Percentiles rank a stretch among this genome's conserved stretches.
Evolutionary conservation across 2,797 vertebrate genomes (phyloP).

Genomic region (Poecilia gillii): DNA sequence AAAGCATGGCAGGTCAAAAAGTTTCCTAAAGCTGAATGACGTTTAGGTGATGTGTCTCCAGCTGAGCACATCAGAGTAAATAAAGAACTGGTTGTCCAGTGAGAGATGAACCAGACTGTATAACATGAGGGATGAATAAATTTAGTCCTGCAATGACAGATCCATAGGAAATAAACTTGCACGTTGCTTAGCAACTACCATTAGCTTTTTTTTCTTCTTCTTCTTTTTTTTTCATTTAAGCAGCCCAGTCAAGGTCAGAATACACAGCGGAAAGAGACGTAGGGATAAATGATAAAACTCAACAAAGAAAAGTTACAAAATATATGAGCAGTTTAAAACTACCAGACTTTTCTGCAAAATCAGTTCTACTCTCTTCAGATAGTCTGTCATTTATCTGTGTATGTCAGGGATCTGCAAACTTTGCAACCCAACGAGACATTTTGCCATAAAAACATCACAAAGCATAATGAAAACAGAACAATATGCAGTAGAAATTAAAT

Average conservation of each 20-base stretch:
- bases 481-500: not conserved
- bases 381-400: not conserved
- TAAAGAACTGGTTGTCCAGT: constrained; percentile 6
- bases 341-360: not conserved
- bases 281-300: not conserved
- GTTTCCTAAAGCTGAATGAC: not conserved
- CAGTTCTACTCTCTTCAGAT: not conserved
- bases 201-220: constrained; percentile 12
- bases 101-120: constrained; percentile 31
- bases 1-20: not conserved
- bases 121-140: constrained; percentile 52
- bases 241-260: constrained; percentile 36
- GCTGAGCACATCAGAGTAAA: not conserved
- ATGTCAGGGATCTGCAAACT: too few species aligned
- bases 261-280: constrained; percentile 8
- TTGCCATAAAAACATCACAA: not conserved
- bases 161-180: constrained; percentile 60
- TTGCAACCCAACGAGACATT: not conserved
- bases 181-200: constrained; percentile 64
- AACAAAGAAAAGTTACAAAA: not conserved
- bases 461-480: not conserved
- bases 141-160: constrained; percentile 46
- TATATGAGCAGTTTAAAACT: not conserved
- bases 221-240: constrained; percentile 43
- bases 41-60: not conserved